Evolutionary conservation across 2,113 vertebrate genomes (phyloP).

Genomic region (Petromus typicus): DNA sequence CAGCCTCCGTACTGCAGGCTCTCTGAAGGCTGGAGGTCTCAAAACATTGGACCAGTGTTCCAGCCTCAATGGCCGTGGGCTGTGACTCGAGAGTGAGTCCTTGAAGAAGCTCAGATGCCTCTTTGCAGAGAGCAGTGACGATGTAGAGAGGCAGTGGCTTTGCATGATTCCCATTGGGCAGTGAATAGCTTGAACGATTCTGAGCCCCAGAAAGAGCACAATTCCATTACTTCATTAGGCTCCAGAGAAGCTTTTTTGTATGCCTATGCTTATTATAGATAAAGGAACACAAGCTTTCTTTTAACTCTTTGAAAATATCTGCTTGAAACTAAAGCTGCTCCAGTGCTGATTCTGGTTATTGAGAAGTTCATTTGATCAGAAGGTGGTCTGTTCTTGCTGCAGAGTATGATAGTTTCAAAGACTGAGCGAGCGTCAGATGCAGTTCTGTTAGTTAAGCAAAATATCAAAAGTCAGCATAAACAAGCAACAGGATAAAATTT

Average conservation of each 20-base stretch:
- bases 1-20: background rate
- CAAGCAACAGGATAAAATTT: slow-evolving; percentile 40
- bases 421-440: background rate
- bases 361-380: slow-evolving; percentile 69
- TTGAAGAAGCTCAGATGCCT: background rate
- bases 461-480: slow-evolving; percentile 51
- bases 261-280: slow-evolving; percentile 71
- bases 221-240: slow-evolving; percentile 59
- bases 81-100: background rate
- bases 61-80: background rate
- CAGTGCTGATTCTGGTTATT: slow-evolving; percentile 1
- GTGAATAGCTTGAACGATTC: slow-evolving; percentile 34
- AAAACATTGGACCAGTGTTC: accelerated
- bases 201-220: background rate
- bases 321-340: slow-evolving; percentile 51
- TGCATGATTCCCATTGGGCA: background rate
- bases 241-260: slow-evolving; percentile 60
- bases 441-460: slow-evolving; percentile 64
- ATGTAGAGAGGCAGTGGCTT: background rate
- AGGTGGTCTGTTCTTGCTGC: slow-evolving; percentile 60
- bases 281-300: slow-evolving; percentile 65
- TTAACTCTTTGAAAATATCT: slow-evolving; percentile 69
- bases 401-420: slow-evolving; percentile 61
- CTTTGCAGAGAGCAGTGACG: background rate
- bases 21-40: background rate